These are phyloP conservation scores for Agrochola lychnidis DNA, from an alignment of 2,888 invertebrate species.

Conservation along the genomic window DNA sequence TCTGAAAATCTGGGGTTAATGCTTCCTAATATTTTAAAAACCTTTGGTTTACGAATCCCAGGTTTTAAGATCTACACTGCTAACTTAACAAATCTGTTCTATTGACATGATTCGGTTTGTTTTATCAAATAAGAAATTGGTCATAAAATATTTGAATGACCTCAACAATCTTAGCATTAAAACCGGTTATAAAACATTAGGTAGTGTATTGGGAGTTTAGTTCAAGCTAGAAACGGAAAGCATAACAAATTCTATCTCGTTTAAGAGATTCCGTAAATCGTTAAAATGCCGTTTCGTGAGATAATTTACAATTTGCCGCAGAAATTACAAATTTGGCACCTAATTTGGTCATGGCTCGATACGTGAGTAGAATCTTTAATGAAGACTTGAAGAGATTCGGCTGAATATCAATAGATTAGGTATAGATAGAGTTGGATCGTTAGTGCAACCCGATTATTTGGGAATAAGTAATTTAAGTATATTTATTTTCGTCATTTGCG, in stretches of 20 bases:
- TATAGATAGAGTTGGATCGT: background rate
- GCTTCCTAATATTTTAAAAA: too few relatives aligned
- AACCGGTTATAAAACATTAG: constrained; percentile 4
- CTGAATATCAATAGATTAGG: background rate
- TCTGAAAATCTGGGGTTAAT: background rate
- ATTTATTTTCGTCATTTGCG: background rate
- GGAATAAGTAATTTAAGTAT: too few relatives aligned
- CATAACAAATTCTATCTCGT: constrained; percentile 46
- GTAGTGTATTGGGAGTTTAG: background rate
- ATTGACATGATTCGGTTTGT: background rate
- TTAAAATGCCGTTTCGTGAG: constrained; percentile 29
- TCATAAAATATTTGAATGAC: background rate
- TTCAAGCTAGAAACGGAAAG: constrained; percentile 47
- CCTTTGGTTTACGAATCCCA: too few relatives aligned
- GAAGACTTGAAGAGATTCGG: background rate
- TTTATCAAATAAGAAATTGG: background rate
- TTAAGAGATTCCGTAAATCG: constrained; percentile 27
- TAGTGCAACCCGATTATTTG: background rate
- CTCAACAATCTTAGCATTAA: background rate
- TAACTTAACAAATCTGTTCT: constrained; percentile 6
- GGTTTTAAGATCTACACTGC: too few relatives aligned
- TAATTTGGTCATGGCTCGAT: constrained; percentile 45
- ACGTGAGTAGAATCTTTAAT: constrained; percentile 3
- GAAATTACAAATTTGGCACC: constrained; percentile 46
- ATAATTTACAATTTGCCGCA: constrained; percentile 36